phyloP scores from a whole-genome alignment of 2,113 vertebrate species.

The Zapus hudsonius region DNA sequence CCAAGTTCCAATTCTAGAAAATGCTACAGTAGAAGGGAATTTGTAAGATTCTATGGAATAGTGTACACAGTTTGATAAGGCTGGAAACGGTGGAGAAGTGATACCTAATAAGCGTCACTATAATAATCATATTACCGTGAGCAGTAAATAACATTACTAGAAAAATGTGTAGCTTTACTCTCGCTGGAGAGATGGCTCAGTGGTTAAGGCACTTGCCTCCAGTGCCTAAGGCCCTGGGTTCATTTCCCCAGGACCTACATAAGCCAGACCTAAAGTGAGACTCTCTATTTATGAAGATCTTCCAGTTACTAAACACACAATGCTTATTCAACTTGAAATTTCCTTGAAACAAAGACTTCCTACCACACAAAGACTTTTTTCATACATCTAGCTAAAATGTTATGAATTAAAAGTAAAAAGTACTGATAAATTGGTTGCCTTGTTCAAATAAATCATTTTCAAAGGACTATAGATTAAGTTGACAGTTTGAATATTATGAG shows the following conservation, averaged over 20 bases:
- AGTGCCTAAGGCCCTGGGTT: no score
- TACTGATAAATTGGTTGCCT: conserved; percentile 35
- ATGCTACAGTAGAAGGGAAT: background rate
- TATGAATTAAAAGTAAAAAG: conserved; percentile 60
- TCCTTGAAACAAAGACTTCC: conserved; percentile 44
- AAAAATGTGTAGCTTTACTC: background rate
- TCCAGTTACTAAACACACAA: background rate
- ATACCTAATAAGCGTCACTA: background rate
- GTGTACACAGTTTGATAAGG: background rate
- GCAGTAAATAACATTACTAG: background rate
- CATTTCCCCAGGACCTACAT: no score
- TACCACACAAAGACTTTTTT: conserved; percentile 33
- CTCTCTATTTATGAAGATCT: conserved; percentile 12
- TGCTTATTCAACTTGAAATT: conserved; percentile 29
- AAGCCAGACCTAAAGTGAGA: conserved; percentile 17
- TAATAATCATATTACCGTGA: background rate
- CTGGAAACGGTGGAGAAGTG: background rate
- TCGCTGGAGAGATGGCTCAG: no score
- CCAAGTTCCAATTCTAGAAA: conserved; percentile 29
- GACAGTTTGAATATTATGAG: background rate
- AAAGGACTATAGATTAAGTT: conserved; percentile 42
- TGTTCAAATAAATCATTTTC: conserved; percentile 57
- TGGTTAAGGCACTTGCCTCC: no score
- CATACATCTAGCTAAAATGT: conserved; percentile 18
- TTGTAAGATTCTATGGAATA: conserved; percentile 17